Conservation (phyloP, 2,113 vertebrate genomes). For the Genyomyrus donnyi region DNA sequence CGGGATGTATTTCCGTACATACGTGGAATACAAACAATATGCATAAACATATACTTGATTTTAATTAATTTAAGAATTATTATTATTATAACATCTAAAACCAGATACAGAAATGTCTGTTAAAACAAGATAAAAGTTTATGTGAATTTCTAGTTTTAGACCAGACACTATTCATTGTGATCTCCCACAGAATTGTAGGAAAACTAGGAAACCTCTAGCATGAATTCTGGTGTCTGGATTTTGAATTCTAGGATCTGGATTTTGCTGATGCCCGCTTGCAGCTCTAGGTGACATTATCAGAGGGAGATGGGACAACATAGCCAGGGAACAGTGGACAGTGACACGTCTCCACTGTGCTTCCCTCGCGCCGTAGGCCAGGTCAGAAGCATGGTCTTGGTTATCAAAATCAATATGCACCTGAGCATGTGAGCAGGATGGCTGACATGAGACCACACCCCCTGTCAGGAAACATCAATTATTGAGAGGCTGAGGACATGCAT, state of each 20-base stretch:
- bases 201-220: neutral
- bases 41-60: too few species aligned
- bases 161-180: neutral
- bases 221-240: neutral
- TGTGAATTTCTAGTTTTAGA: neutral
- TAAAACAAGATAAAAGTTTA: neutral
- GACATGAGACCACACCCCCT: neutral
- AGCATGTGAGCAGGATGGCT: neutral
- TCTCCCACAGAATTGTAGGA: neutral
- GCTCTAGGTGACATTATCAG: neutral
- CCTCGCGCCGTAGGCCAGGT: neutral
- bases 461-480: neutral
- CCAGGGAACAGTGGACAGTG: neutral
- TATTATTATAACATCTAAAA: neutral
- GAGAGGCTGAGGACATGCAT: neutral
- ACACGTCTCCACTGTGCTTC: neutral
- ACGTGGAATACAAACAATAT: neutral
- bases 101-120: neutral
- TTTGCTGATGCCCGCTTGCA: neutral
- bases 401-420: neutral
- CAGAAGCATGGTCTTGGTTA: neutral
- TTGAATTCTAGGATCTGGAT: neutral
- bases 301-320: neutral
- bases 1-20: neutral
- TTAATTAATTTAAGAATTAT: too few species aligned